Evolutionary conservation across 2,888 invertebrate species (phyloP).

Genomic region (Lobophora halterata): DNA sequence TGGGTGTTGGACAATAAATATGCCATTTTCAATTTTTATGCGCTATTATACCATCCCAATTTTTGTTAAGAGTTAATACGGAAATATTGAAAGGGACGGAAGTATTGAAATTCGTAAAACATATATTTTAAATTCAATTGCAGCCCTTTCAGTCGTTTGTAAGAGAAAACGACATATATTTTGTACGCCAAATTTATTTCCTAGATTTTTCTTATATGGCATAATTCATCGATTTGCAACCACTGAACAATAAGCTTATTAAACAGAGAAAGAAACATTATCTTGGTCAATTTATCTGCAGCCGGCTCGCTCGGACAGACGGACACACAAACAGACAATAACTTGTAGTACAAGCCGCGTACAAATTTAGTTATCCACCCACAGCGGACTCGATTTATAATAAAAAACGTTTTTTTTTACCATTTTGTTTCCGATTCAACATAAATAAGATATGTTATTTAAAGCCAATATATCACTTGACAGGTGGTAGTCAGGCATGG

Average conservation of each 20-base stretch:
- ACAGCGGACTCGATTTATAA: conserved; percentile 69
- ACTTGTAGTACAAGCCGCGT: conserved; percentile 67
- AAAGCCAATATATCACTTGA: conserved; percentile 80
- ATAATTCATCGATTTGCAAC: conserved; percentile 24
- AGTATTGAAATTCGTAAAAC: too few species aligned
- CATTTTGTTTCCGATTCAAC: conserved; percentile 79
- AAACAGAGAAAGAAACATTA: conserved; percentile 59
- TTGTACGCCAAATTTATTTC: too few species aligned
- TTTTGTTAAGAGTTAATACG: background rate
- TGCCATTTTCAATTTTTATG: conserved; percentile 23
- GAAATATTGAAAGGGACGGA: background rate
- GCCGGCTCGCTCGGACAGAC: conserved; percentile 42
- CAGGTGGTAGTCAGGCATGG: conserved; percentile 73
- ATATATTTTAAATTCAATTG: too few species aligned
- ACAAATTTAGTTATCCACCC: conserved; percentile 79
- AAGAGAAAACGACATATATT: too few species aligned
- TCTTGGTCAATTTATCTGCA: conserved; percentile 68
- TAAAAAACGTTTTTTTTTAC: conserved; percentile 72
- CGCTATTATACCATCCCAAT: conserved; percentile 22
- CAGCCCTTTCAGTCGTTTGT: too few species aligned
- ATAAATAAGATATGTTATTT: conserved; percentile 82
- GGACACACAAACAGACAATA: conserved; percentile 43
- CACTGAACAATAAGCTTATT: conserved; percentile 49
- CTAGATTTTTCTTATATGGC: conserved; percentile 16
- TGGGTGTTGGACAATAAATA: conserved; percentile 31